These are phyloP conservation scores for Dicyrtomina minuta DNA, from an alignment of 2,888 invertebrate genomes.

Conservation along the genomic window DNA sequence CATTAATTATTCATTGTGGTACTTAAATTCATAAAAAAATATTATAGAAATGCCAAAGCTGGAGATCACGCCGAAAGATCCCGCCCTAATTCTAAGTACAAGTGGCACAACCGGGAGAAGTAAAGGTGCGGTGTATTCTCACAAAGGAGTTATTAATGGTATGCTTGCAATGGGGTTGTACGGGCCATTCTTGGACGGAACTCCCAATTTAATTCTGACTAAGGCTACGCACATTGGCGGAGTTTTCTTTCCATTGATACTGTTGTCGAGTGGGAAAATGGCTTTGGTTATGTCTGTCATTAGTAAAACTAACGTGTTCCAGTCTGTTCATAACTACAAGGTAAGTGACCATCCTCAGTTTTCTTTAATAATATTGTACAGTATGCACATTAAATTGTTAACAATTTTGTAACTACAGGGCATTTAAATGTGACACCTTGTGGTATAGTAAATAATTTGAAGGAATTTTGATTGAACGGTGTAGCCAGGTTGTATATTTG, in stretches of 20 bases:
- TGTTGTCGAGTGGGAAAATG: constrained; percentile 29
- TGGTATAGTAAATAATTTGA: too few species aligned
- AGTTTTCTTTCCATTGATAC: constrained; percentile 37
- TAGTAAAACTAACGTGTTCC: constrained; percentile 38
- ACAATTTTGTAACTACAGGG: too few species aligned
- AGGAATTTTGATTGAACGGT: too few species aligned
- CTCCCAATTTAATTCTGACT: constrained; percentile 39
- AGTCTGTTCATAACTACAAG: constrained; percentile 46
- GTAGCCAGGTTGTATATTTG: constrained; percentile 46
- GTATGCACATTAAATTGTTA: too few species aligned
- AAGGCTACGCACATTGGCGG: constrained; percentile 50
- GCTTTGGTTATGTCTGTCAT: constrained; percentile 39
- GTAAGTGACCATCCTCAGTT: constrained; percentile 20
- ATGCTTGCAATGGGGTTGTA: background rate
- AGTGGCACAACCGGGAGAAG: constrained; percentile 47
- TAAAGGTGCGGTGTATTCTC: constrained; percentile 45
- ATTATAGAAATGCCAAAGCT: constrained; percentile 41
- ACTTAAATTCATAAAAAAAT: too few species aligned
- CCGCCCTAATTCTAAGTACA: constrained; percentile 45
- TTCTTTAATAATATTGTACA: too few species aligned
- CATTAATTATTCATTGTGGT: too few species aligned
- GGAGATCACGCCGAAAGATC: constrained; percentile 25
- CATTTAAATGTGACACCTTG: too few species aligned
- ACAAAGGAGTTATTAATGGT: constrained; percentile 33
- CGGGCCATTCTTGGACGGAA: constrained; percentile 31